These are phyloP conservation scores for Hexactinellida sp. DNA, from an alignment of 37 sponge, comb jelly and placozoan genomes.

Conservation along the genomic window DNA sequence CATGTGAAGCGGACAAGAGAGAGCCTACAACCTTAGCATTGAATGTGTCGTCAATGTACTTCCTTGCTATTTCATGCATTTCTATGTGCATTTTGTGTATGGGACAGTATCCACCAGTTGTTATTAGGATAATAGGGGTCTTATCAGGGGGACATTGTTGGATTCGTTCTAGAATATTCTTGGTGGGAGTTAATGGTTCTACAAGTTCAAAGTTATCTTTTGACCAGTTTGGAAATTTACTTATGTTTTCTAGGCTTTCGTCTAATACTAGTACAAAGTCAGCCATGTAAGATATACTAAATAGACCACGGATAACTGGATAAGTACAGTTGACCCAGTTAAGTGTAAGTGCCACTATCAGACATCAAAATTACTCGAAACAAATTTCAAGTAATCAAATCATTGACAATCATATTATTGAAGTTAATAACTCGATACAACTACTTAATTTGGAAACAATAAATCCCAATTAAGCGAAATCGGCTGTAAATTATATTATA, in stretches of 20 bases:
- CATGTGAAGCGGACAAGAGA: conserved; percentile 1
- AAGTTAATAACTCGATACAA: too few relatives aligned
- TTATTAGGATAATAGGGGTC: not conserved
- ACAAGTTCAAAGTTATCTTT: not conserved
- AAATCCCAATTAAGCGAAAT: too few relatives aligned
- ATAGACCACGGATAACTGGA: not conserved
- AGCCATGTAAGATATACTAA: not conserved
- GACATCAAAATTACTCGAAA: too few relatives aligned
- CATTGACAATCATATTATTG: too few relatives aligned
- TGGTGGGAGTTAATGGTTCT: not conserved
- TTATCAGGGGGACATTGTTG: not conserved
- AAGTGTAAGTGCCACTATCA: too few relatives aligned
- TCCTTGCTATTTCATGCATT: not conserved
- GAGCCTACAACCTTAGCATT: not conserved
- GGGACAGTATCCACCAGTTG: not conserved
- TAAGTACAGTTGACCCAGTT: too few relatives aligned
- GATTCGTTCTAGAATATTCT: not conserved
- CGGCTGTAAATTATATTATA: too few relatives aligned
- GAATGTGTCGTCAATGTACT: not conserved
- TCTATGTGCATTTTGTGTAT: conserved; percentile 11
- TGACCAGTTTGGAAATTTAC: not conserved
- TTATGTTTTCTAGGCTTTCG: not conserved
- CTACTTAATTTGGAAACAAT: too few relatives aligned
- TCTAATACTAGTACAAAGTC: not conserved
- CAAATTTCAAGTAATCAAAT: too few relatives aligned